phyloP scores from a whole-genome alignment of 2,113 vertebrate species.

The Pygoscelis antarcticus region DNA sequence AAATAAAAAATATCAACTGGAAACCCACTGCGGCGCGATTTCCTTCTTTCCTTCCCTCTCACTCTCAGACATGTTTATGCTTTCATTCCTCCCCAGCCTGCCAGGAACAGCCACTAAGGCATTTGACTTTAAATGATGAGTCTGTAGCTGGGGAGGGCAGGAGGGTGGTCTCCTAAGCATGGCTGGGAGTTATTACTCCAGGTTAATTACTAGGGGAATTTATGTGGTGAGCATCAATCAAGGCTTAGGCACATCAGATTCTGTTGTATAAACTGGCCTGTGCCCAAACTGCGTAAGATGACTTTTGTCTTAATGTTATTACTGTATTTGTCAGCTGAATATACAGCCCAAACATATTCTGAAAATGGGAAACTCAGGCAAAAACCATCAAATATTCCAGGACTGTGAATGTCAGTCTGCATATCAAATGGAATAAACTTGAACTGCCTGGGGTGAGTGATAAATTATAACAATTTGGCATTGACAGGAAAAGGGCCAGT shows the following conservation, averaged over 20 bases:
- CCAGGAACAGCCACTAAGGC: neutral
- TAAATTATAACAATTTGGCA: neutral
- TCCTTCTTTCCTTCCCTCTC: neutral
- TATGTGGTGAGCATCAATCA: slow-evolving; percentile 31
- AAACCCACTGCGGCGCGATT: neutral
- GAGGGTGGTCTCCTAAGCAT: neutral
- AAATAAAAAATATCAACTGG: neutral
- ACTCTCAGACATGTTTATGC: neutral
- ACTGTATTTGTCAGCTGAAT: neutral
- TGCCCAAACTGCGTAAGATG: neutral
- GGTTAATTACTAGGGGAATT: slow-evolving; percentile 46
- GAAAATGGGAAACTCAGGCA: neutral
- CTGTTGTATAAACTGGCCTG: neutral
- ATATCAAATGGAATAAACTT: neutral
- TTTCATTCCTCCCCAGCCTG: neutral
- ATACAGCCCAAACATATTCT: neutral
- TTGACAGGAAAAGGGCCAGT: neutral
- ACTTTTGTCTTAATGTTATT: slow-evolving; percentile 15
- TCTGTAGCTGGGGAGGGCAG: neutral
- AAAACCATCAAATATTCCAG: neutral
- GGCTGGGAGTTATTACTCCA: slow-evolving; percentile 18
- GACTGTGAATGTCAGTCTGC: neutral
- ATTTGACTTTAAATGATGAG: slow-evolving; percentile 49
- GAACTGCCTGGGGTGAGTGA: neutral
- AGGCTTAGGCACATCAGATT: neutral